A percentile compares a stretch with the other conserved stretches of the same genome.
Conservation (phyloP, 2,113 vertebrate species). For the Zosterops borbonicus region DNA sequence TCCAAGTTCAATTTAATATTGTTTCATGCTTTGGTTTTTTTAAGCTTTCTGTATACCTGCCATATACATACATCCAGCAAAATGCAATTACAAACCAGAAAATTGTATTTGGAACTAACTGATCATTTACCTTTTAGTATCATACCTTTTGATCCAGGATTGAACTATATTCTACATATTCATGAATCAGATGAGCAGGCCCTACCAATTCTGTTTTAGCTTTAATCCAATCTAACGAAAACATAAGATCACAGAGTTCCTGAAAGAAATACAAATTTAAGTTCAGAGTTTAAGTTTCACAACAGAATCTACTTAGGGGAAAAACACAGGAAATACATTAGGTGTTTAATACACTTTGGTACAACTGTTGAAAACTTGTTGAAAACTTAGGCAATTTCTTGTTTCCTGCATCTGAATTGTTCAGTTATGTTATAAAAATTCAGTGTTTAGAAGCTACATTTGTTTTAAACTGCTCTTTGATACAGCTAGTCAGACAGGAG, state of each 20-base stretch:
- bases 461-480: neutral
- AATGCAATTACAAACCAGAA: neutral
- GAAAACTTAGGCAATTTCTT: neutral
- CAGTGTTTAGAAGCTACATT: neutral
- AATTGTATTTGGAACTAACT: neutral
- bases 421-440: neutral
- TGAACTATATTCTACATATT: conserved; percentile 87
- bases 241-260: conserved; percentile 90
- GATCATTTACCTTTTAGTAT: conserved; percentile 40
- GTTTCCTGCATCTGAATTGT: neutral
- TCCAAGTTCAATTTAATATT: neutral
- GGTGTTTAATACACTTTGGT: neutral
- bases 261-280: conserved; percentile 58
- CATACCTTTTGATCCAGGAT: conserved; percentile 91
- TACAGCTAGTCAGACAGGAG: neutral
- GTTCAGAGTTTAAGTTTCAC: neutral
- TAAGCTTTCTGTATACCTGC: neutral
- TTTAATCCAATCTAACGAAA: conserved; percentile 95
- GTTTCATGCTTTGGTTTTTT: neutral
- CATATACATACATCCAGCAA: neutral
- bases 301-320: neutral
- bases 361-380: neutral
- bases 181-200: conserved; percentile 91
- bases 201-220: conserved; percentile 88
- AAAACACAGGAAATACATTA: neutral